These are phyloP conservation scores for Drosophila tani DNA, from an alignment of 1,140 invertebrate species.

Conservation along the genomic window DNA sequence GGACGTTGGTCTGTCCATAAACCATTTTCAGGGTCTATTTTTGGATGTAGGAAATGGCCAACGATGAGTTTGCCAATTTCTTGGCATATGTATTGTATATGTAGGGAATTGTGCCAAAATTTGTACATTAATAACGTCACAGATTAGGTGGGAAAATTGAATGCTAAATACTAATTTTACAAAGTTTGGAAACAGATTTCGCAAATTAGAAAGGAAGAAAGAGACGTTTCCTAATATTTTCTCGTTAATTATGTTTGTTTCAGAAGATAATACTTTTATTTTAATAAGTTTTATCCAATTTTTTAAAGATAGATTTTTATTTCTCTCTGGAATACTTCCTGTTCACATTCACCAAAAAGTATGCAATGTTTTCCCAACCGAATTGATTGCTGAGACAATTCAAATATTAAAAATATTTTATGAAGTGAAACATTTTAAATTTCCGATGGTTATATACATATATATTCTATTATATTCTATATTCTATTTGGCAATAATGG, in stretches of 20 bases:
- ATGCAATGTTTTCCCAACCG: background rate
- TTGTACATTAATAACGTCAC: slow-evolving; percentile 11
- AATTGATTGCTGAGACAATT: no score
- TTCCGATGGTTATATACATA: no score
- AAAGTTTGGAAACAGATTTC: background rate
- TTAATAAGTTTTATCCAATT: no score
- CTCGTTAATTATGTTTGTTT: no score
- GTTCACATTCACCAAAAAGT: background rate
- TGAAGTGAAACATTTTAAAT: no score
- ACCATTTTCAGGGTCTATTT: slow-evolving; percentile 55
- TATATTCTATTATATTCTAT: no score
- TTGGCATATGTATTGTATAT: slow-evolving; percentile 7
- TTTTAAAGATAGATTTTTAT: background rate
- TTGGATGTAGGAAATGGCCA: slow-evolving; percentile 60
- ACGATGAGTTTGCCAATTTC: slow-evolving; percentile 50
- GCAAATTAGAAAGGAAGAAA: no score
- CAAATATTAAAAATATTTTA: no score
- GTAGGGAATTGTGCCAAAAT: slow-evolving; percentile 7
- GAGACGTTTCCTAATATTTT: no score
- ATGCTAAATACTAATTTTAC: background rate
- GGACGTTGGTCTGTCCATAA: slow-evolving; percentile 19
- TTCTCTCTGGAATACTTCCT: background rate
- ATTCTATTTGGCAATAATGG: no score
- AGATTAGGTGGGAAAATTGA: background rate
- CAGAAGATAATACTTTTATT: no score